phyloP scores from a whole-genome alignment of 2,113 vertebrate genomes.

The Zosterops hypoxanthus region DNA sequence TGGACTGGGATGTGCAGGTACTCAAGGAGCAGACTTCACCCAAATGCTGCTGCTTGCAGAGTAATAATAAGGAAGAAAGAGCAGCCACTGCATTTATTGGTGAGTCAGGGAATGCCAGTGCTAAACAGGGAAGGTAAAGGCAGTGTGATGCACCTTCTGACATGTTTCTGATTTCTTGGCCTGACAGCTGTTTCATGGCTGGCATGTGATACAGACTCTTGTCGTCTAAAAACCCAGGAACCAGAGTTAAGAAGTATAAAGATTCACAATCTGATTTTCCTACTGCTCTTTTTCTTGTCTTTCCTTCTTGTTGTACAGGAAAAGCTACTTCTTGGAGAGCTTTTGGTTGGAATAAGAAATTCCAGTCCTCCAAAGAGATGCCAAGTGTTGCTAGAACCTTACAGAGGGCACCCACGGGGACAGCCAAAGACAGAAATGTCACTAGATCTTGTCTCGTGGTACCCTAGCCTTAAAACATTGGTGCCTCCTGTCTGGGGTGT shows the following conservation, averaged over 20 bases:
- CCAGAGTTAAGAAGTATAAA: not conserved
- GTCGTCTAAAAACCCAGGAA: not conserved
- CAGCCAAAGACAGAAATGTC: not conserved
- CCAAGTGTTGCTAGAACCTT: not conserved
- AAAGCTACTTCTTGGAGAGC: not conserved
- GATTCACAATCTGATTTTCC: not conserved
- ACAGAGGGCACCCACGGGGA: not conserved
- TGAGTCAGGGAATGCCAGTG: not conserved
- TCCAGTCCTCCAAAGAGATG: not conserved
- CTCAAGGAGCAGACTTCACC: not conserved
- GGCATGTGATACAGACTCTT: not conserved
- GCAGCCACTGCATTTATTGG: not conserved
- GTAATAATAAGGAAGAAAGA: not conserved
- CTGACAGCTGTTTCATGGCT: not conserved
- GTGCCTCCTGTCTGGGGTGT: not conserved
- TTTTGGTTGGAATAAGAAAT: not conserved
- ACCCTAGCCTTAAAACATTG: not conserved
- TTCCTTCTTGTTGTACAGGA: not conserved
- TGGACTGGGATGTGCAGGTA: not conserved
- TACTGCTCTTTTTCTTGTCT: not conserved
- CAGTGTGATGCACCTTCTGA: not conserved
- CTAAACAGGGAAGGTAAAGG: not conserved
- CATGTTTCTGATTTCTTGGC: fast-evolving
- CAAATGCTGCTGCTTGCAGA: not conserved
- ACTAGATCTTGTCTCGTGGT: not conserved